Evolutionary conservation across 1,140 invertebrate genomes (phyloP), one percentile per base, ranked within the genome.

Genomic region (Cryptotermes secundus): DNA sequence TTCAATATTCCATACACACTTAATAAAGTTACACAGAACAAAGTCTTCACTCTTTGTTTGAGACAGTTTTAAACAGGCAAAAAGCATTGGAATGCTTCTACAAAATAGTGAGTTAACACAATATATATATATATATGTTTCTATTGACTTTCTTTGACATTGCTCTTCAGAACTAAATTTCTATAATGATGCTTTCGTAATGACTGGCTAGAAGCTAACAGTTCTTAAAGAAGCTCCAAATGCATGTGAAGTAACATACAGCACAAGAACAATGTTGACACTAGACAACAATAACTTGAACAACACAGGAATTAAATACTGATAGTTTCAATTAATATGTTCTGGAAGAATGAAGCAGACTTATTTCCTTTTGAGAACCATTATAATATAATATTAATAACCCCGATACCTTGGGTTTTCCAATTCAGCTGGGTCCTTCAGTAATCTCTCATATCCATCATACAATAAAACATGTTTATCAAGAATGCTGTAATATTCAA

Each of bases 101-200:
- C 59, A 72, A 72, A 72, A 72, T 72, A 72, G 59, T 72, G 59
- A 31, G 14, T 72, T 31, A 72, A 72, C 31, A 72, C 59, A 72
- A n/a, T 72, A 49, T 49, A 49, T 49, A 42, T 49, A n/a, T 72
- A 10, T 31, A 6, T 72, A 0, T 72, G 59, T 72, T 72, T 72
- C 26, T 72, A 72, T 72, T 72, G 59, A 72, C 59, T 72, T 59
- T 65, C 59, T 65, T 72, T 72, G 59, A 72, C 59, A 72, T 72
- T 72, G 59, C 59, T 72, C 59, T 72, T 31, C 7, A 31, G 59
- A 72, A 72, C 26, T 72, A 72, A n/a, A 72, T 72, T 31, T 72
- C 59, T 31, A 49, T 49, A 72, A 72, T 31, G 59, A 72, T 72
- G 59, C 59, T 72, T 72, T 26, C n/a, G 14, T 72, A 72, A 9